Evolutionary conservation across 2,113 vertebrate species (phyloP).

Genomic region (Odocoileus virginianus): DNA sequence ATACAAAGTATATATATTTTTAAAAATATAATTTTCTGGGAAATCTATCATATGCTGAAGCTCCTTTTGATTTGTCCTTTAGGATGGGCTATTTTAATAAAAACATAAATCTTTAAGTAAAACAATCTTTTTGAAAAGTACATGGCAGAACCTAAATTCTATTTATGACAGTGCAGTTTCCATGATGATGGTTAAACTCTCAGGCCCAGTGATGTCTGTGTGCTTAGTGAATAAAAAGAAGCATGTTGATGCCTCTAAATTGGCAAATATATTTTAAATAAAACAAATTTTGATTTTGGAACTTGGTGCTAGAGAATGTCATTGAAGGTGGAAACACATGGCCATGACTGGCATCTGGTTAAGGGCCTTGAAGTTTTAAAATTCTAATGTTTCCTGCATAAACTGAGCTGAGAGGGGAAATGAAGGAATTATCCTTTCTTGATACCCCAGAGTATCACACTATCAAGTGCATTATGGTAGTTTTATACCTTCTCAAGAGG

Average conservation of each 20-base stretch:
- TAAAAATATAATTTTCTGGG: neutral
- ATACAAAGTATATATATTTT: neutral
- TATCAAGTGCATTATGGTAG: neutral
- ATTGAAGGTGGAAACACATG: neutral
- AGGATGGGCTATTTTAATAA: neutral
- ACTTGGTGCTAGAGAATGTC: neutral
- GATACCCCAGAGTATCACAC: neutral
- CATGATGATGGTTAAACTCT: neutral
- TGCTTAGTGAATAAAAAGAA: neutral
- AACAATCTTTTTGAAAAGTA: neutral
- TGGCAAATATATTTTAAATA: constrained; percentile 13
- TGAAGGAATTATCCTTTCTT: neutral
- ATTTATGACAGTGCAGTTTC: neutral
- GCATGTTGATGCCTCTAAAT: neutral
- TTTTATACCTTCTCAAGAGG: constrained; percentile 32
- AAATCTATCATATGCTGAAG: neutral
- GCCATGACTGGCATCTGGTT: neutral
- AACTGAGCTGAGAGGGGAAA: neutral
- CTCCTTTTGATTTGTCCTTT: neutral
- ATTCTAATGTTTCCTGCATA: neutral
- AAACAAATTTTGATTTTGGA: constrained; percentile 8
- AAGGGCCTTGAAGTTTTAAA: neutral
- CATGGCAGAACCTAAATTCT: neutral
- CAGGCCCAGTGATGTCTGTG: neutral
- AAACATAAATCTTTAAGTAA: neutral